These are phyloP conservation scores for Cylas formicarius DNA, from an alignment of 1,140 invertebrate species.

Conservation along the genomic window DNA sequence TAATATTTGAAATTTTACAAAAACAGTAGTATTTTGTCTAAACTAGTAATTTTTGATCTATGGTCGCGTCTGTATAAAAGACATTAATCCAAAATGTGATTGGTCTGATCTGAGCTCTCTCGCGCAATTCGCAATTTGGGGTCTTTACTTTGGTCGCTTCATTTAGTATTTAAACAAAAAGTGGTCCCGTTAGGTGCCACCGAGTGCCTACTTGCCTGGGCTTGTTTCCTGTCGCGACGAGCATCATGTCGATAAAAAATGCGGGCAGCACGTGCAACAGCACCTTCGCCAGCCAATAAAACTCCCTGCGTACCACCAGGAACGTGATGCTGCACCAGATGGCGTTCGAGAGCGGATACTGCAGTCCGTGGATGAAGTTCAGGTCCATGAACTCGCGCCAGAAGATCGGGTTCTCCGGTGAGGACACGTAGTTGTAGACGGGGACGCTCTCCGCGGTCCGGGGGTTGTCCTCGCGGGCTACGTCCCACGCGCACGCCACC, in stretches of 20 bases:
- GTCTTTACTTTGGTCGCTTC: too few species aligned
- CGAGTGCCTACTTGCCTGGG: constrained; percentile 47
- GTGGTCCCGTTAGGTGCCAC: too few species aligned
- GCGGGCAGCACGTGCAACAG: constrained; percentile 54
- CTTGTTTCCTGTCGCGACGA: constrained; percentile 50
- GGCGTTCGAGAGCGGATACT: constrained; percentile 48
- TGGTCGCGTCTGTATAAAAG: too few species aligned
- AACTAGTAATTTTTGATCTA: too few species aligned
- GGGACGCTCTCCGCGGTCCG: constrained; percentile 46
- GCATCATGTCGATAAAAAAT: constrained; percentile 49
- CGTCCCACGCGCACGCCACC: constrained; percentile 61
- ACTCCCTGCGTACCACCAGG: constrained; percentile 40
- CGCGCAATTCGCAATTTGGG: too few species aligned
- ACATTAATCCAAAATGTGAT: too few species aligned
- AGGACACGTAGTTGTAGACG: constrained; percentile 68
- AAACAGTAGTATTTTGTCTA: too few species aligned
- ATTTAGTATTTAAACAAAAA: too few species aligned
- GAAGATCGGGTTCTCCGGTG: constrained; percentile 57
- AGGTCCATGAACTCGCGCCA: constrained; percentile 55
- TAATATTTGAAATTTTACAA: too few species aligned
- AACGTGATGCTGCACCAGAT: constrained; percentile 52
- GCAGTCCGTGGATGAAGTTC: constrained; percentile 44
- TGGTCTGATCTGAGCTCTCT: too few species aligned
- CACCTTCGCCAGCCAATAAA: constrained; percentile 43
- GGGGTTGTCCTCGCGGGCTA: constrained; percentile 42